Conservation (phyloP, 2,888 invertebrate species). For the Thelaira solivaga region DNA sequence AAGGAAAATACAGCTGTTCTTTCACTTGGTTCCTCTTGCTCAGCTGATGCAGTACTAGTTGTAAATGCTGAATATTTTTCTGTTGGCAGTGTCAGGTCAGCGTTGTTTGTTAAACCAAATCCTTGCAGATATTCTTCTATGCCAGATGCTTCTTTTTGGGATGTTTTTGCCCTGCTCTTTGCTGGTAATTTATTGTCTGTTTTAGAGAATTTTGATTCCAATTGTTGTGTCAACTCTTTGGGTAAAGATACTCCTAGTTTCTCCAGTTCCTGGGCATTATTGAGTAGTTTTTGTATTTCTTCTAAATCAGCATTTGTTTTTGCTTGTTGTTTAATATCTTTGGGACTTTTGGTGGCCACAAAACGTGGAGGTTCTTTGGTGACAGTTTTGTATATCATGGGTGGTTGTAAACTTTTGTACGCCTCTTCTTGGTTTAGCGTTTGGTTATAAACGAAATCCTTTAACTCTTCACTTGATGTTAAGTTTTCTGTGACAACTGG, state of each 20-base stretch:
- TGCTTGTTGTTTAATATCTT: conserved; percentile 1
- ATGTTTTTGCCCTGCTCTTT: not conserved
- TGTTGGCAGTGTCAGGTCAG: not conserved
- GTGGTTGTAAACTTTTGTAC: conserved; percentile 70
- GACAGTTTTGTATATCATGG: conserved; percentile 69
- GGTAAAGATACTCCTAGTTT: conserved; percentile 71
- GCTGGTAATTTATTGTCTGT: not conserved
- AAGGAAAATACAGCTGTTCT: conserved; percentile 71
- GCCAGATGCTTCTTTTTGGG: conserved; percentile 1
- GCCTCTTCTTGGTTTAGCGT: conserved; percentile 64
- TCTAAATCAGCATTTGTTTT: conserved; percentile 77
- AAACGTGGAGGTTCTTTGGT: conserved; percentile 59
- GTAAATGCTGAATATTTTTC: conserved; percentile 3
- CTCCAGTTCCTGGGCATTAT: conserved; percentile 76
- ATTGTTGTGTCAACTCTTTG: conserved; percentile 69
- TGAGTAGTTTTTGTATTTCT: conserved; percentile 78
- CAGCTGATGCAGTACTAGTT: conserved; percentile 31
- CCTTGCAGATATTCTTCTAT: conserved; percentile 46
- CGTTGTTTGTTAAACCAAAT: conserved; percentile 25
- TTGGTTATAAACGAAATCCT: conserved; percentile 64
- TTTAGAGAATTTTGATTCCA: conserved; percentile 67
- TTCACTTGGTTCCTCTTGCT: conserved; percentile 45
- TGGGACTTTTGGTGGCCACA: conserved; percentile 60
- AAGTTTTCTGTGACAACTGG: not conserved
- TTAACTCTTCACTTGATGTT: conserved; percentile 70